A percentile compares a stretch with the other conserved stretches of the same genome.
phyloP scores from a whole-genome alignment of 1,140 invertebrate genomes.

The Hermetia illucens region DNA sequence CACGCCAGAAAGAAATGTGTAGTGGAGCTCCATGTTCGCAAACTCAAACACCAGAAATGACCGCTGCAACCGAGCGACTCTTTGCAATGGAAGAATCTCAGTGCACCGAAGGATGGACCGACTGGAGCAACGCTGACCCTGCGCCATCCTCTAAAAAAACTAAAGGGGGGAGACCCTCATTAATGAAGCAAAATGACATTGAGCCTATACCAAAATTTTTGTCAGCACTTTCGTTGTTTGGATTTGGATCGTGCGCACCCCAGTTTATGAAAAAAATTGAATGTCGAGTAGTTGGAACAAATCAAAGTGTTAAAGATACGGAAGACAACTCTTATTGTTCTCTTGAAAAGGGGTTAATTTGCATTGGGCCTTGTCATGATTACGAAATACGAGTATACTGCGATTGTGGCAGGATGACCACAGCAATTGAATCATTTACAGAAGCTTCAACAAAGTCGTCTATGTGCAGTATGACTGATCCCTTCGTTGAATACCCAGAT shows the following conservation, averaged over 20 bases:
- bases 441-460: slow-evolving; percentile 21
- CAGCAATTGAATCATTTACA: slow-evolving; percentile 21
- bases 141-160: too few species aligned
- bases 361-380: slow-evolving; percentile 42
- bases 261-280: slow-evolving; percentile 53
- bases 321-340: slow-evolving; percentile 61
- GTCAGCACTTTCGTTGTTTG: slow-evolving; percentile 31
- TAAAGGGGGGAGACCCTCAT: too few species aligned
- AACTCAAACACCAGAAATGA: background rate
- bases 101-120: slow-evolving; percentile 55
- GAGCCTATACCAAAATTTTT: slow-evolving; percentile 43
- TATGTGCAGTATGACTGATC: slow-evolving; percentile 14
- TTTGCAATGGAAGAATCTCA: slow-evolving; percentile 18
- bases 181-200: slow-evolving; percentile 34
- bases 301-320: slow-evolving; percentile 46
- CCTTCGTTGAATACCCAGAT: slow-evolving; percentile 32
- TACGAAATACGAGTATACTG: slow-evolving; percentile 62
- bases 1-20: slow-evolving; percentile 47
- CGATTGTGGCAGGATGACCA: slow-evolving; percentile 36
- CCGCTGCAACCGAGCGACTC: slow-evolving; percentile 11
- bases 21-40: slow-evolving; percentile 55
- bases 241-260: slow-evolving; percentile 14
- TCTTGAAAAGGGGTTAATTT: slow-evolving; percentile 53
- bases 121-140: slow-evolving; percentile 46
- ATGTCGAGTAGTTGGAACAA: slow-evolving; percentile 50